Percentiles rank a stretch among this genome's conserved stretches.
Evolutionary conservation across 2,888 invertebrate species (phyloP).

Genomic region (Hartigia nigra): DNA sequence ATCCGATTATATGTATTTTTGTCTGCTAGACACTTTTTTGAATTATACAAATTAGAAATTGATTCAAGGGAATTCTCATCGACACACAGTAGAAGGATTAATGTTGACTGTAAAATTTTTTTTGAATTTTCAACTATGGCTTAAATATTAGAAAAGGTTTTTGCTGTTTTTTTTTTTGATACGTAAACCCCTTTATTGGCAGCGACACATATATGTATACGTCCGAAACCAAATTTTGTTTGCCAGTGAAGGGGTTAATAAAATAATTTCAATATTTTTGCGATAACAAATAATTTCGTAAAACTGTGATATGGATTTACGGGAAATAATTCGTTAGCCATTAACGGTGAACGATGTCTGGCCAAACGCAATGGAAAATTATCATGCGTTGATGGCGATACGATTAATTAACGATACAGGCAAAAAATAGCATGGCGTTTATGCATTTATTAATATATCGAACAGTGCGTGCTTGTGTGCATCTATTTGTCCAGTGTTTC

Average conservation of each 20-base stretch:
- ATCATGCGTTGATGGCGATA: background rate
- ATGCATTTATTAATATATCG: background rate
- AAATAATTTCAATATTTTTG: background rate
- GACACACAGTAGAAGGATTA: conserved; percentile 34
- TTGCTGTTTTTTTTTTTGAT: background rate
- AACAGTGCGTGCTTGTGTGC: background rate
- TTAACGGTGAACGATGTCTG: background rate
- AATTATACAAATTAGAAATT: conserved; percentile 37
- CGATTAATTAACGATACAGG: background rate
- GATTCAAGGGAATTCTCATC: conserved; percentile 40
- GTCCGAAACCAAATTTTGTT: too few species aligned
- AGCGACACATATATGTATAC: too few species aligned
- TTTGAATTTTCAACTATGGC: conserved; percentile 42
- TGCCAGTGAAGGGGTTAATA: background rate
- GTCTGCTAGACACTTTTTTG: conserved; percentile 24
- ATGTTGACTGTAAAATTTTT: conserved; percentile 32
- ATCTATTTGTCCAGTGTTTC: background rate
- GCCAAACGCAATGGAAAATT: background rate
- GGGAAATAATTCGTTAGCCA: background rate
- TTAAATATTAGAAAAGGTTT: conserved; percentile 46
- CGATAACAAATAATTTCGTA: background rate
- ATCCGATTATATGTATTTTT: background rate
- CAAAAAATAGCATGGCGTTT: background rate
- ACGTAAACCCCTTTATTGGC: too few species aligned
- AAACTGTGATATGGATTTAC: background rate